phyloP scores from a whole-genome alignment of 2,113 vertebrate genomes.

The Brachypteracias leptosomus region DNA sequence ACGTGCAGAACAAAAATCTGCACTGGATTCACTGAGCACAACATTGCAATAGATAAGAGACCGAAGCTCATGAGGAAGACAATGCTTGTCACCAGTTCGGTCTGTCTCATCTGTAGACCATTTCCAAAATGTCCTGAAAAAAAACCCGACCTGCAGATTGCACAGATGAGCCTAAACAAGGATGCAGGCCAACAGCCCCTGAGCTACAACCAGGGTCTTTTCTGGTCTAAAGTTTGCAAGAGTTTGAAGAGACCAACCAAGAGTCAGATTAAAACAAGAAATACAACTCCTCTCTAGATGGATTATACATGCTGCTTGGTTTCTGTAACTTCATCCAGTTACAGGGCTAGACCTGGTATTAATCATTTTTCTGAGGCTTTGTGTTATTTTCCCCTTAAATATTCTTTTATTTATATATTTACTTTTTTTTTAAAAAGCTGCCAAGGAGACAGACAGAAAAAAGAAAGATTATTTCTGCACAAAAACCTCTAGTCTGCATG shows the following conservation, averaged over 20 bases:
- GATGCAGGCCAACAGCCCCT: neutral
- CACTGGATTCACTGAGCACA: neutral
- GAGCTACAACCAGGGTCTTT: neutral
- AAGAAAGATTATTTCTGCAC: neutral
- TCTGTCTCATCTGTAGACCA: neutral
- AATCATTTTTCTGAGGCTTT: neutral
- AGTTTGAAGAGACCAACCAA: neutral
- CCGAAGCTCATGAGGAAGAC: neutral
- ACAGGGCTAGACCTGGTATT: neutral
- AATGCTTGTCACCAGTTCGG: neutral
- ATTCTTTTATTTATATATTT: neutral
- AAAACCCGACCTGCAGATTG: neutral
- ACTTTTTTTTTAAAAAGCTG: neutral
- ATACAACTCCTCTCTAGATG: neutral
- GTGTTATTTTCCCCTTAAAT: neutral
- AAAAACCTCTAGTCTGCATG: neutral
- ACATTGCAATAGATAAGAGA: rapidly evolving
- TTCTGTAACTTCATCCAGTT: neutral
- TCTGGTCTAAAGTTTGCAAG: neutral
- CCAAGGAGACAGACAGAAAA: neutral
- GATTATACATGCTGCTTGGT: neutral
- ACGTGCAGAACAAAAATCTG: neutral
- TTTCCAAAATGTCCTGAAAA: neutral
- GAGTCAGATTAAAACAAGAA: neutral
- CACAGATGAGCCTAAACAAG: neutral